Evolutionary conservation across 2,113 vertebrate species (phyloP), one percentile per base, ranked within the genome.

Genomic region (Coracopsis vasa): DNA sequence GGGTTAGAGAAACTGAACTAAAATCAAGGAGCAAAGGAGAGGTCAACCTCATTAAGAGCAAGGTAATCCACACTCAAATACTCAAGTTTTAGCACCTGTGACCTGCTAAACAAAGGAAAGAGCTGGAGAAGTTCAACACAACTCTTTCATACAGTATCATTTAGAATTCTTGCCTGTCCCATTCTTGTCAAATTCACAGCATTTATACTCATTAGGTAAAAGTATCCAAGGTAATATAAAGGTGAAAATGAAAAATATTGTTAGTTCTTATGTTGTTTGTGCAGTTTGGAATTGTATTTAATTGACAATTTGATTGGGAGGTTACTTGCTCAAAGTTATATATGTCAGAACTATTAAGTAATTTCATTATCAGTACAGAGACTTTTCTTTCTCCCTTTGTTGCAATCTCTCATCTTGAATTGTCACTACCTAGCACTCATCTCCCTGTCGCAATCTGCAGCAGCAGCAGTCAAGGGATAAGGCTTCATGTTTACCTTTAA

Each of bases 401-500:
- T 79, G 65, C 35, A 84, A 16, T 86, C 42, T 88, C 42, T 95
- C 77, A 69, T 92, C 80, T 75, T 72, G 37, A 72, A 44, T 23
- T 81, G 70, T 56, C 42, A 39, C 50, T 61, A 41, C 37, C 7
- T 28, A 71, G 47, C 58, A 44, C 78, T n/a, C 56, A 56, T 72
- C 33, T 93, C 21, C 41, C 73, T 85, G 24, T 75, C 25, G 0
- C 56, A 61, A 64, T 44, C 69, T 67, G 42, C 77, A 89, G 86
- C 53, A 67, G 41, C 47, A 65, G 58, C 44, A 64, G 41, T 35
- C 56, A 62, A 60, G 61, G 23, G 84, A 92, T 91, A 91, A 95
- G 65, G 54, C 29, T 72, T 69, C 47, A 21, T 85, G 41, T 86
- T 95, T 96, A 84, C 88, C 54, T 81, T 89, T 72, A 94, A 56